Evolutionary conservation across 2,797 vertebrate genomes (phyloP), one percentile per base, ranked within the genome.

Genomic region (Sylvilagus floridanus): DNA sequence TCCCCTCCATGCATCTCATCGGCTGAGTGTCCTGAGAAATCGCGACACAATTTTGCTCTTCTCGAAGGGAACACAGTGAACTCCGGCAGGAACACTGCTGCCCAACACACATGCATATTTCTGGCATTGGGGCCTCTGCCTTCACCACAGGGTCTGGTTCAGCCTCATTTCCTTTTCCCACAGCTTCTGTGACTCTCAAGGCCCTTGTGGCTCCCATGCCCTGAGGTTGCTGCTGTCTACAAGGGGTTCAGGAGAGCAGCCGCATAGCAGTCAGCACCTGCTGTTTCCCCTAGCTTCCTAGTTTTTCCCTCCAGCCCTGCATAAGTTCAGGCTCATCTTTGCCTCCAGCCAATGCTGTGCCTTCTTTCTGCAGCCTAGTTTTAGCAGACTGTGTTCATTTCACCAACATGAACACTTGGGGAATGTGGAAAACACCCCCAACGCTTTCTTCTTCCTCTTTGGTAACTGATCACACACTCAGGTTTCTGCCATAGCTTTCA

Each of bases 231-330:
- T 10, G 50, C 10, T 32, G 24, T 57, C 69, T 4, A 32, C 17
- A 24, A 6, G 1, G 7, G 69, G 52, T 32, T 68, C 3, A 4
- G 2, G 0, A 0, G 0, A 17, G 24, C 12, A 30, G 17, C 7
- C 35, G 35, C 22, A 24, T 19, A 14, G 12, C 37, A 42, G 4
- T 11, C 2, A 50, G 28, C 73, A 69, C 69, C 35, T 50, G 47
- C 13, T 0, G 0, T 8, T 4, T 2, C 62, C 62, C 66, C 24
- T 35, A 42, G 0, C 1, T 6, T 47, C 22, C 42, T 16, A n/a
- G 52, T 8, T 26, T 57, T 28, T 28, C 90, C 54, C 75, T 47
- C 65, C 21, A 19, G 30, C 8, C 54, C 66, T 16, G 22, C 26
- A 84, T 32, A 79, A 47, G 19, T 63, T 60, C 47, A 4, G n/a